Conservation (phyloP, 1,140 invertebrate genomes). For the Drosophila burlai region DNA sequence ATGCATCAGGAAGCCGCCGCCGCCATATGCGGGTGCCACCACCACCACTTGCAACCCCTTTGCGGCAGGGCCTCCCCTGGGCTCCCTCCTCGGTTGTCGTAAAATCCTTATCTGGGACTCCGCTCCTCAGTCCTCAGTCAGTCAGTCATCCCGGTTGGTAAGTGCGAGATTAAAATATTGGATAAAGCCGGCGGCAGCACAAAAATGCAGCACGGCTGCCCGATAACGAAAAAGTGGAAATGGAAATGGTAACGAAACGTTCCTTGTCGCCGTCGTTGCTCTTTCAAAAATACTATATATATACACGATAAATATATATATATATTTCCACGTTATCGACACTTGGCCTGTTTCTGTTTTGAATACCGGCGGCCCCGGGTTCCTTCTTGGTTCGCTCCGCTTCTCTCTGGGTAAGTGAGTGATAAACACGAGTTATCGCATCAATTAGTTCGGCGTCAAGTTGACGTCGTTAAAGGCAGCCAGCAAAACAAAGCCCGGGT, state of each 20-base stretch:
- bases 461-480: conserved; percentile 79
- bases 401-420: conserved; percentile 67
- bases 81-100: conserved; percentile 38
- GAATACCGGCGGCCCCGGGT: conserved; percentile 43
- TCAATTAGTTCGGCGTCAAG: conserved; percentile 83
- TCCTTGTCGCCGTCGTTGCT: conserved; percentile 35
- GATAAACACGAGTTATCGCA: conserved; percentile 84
- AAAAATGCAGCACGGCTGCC: conserved; percentile 63
- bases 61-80: background rate
- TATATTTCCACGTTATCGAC: conserved; percentile 64
- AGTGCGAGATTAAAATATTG: conserved; percentile 83
- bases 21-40: conserved; percentile 67
- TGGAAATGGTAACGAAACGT: conserved; percentile 66
- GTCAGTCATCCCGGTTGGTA: conserved; percentile 62
- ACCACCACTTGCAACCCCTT: conserved; percentile 48
- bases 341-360: conserved; percentile 71
- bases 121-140: conserved; percentile 47
- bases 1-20: conserved; percentile 76
- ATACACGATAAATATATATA: conserved; percentile 1
- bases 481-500: conserved; percentile 59
- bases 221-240: conserved; percentile 62
- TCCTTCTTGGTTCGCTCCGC: conserved; percentile 5
- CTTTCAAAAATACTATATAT: conserved; percentile 51
- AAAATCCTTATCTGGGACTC: conserved; percentile 65
- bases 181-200: conserved; percentile 69